Conservation (phyloP, 1,140 invertebrate species). For the Hydropsyche tenuis region DNA sequence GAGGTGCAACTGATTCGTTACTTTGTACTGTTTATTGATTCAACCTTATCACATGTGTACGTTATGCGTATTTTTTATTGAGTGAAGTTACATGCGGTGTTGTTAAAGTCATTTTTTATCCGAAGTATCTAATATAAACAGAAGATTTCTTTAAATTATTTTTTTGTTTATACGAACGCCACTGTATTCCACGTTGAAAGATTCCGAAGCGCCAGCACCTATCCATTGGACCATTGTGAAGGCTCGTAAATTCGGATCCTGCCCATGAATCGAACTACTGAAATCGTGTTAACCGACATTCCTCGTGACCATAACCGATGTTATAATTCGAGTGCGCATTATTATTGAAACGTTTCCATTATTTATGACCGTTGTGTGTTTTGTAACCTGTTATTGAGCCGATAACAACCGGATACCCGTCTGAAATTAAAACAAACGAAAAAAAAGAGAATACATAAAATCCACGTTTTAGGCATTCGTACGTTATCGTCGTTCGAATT, state of each 20-base stretch:
- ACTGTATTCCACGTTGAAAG: neutral
- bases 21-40: too few relatives aligned
- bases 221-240: conserved; percentile 19
- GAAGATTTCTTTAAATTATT: too few relatives aligned
- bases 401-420: neutral
- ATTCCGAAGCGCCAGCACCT: conserved; percentile 16
- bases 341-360: conserved; percentile 22
- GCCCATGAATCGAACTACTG: conserved; percentile 27
- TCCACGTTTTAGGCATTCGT: neutral
- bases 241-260: conserved; percentile 31
- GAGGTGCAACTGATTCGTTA: too few relatives aligned
- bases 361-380: conserved; percentile 14
- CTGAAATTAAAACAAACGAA: neutral
- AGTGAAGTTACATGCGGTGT: too few relatives aligned
- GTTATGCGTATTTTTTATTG: too few relatives aligned
- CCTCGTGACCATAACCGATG: conserved; percentile 14
- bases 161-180: neutral
- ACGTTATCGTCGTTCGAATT: neutral
- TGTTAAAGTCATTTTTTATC: too few relatives aligned
- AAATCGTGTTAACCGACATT: conserved; percentile 24
- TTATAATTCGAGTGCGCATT: conserved; percentile 11
- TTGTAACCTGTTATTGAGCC: conserved; percentile 17
- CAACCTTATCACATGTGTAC: too few relatives aligned
- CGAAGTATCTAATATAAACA: too few relatives aligned
- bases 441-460: neutral